phyloP scores from a whole-genome alignment of 2,797 vertebrate species.

The Potorous gilbertii region DNA sequence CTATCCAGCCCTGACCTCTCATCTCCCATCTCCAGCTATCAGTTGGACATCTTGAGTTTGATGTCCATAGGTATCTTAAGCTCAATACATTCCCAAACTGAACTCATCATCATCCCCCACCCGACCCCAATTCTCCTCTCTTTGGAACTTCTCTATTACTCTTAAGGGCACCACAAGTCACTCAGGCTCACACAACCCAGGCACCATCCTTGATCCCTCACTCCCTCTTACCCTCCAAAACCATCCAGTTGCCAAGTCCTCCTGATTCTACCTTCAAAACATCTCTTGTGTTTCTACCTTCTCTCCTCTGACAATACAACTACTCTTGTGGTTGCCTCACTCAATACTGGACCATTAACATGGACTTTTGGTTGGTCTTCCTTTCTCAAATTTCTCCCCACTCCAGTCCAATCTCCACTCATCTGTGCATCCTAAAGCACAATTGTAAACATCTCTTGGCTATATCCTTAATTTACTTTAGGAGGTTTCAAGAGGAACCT shows the following conservation, averaged over 20 bases:
- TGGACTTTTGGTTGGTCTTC: neutral
- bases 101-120: neutral
- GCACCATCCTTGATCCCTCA: neutral
- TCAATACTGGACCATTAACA: neutral
- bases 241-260: neutral
- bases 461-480: neutral
- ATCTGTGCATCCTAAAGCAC: neutral
- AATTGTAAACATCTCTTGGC: neutral
- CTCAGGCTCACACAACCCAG: neutral
- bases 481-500: constrained; percentile 54
- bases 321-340: too few species aligned
- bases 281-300: neutral
- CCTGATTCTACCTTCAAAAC: neutral
- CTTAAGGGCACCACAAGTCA: neutral
- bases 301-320: neutral
- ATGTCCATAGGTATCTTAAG: neutral
- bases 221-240: neutral
- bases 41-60: neutral
- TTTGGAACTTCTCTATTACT: neutral
- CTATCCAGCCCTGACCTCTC: neutral
- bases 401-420: neutral
- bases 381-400: neutral
- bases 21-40: neutral
- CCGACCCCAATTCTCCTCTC: neutral
- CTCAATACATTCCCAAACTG: neutral